Evolutionary conservation across 1,140 invertebrate genomes (phyloP), one percentile per base, ranked within the genome.

Genomic region (Daktulosphaira vitifoliae): DNA sequence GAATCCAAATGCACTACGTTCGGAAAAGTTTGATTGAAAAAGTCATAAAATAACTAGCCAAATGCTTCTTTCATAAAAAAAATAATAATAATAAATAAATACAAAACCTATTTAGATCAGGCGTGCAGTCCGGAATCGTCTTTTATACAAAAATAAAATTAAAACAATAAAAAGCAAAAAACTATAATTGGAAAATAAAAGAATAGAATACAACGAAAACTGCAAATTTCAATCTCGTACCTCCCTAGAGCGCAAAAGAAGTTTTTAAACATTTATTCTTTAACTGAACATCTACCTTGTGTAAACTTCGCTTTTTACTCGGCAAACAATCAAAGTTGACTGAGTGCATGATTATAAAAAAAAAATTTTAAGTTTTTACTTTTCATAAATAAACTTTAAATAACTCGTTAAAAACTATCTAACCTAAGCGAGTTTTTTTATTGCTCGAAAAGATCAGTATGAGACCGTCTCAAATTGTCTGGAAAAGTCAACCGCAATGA

Each of bases 91-190:
- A 38, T 44, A 62, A 62, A 48, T 44, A 59, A 62, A 62, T 26
- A 33, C n/a, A 13, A 42, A 56, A 48, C 18, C 25, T 23, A 29
- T 46, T 59, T 46, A 1, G 16, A 33, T 20, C 56, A 59, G 39
- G 18, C 54, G 20, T 48, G 42, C 16, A 18, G 13, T n/a, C 13
- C 3, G 25, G 9, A 2, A 46, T 62, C 11, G 56, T 62, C 23
- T 62, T 62, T 62, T 48, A 62, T 48, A 22, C n/a, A 33, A 62
- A 62, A 62, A 62, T 62, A 29, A 48, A 62, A 62, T 62, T 62
- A 62, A 62, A 62, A 48, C 25, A 62, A 62, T 48, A 62, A 62
- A 42, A n/a, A 48, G 29, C 29, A 11, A 22, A 62, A 62, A 29
- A 62, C 25, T 7, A 48, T 62, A 62, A 62, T 46, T 46, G 56